Evolutionary conservation across 2,113 vertebrate genomes (phyloP), one percentile per base, ranked within the genome.

Genomic region (Laticauda colubrina): DNA sequence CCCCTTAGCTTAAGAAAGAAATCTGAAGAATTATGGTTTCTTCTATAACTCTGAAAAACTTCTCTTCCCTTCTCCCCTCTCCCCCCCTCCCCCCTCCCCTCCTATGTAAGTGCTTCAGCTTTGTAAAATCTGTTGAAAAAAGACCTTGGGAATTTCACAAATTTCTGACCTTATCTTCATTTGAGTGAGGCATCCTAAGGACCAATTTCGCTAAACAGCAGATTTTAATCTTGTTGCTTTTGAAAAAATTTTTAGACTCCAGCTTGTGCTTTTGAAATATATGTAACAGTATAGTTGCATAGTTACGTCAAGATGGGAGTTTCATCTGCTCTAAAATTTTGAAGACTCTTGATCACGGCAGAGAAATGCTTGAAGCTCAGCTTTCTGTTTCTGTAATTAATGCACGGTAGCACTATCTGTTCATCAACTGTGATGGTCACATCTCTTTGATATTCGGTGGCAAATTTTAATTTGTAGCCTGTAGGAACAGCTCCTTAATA

Each of bases 331-430:
- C 86, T 20, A 61, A 11, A 29, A 86, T 61, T 59, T 43, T 53
- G n/a, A n/a, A 86, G 75, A 6, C 23, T 11, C 5, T 48, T 85
- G 85, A 9, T 54, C 57, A 90, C 3, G 34, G 15, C 18, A 24
- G 55, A 90, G 64, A 89, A 51, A 45, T 26, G 43, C 21, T 20
- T 34, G 21, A 89, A 45, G 26, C 20, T 92, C 15, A 86, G 43
- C n/a, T 86, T 54, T 88, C 89, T 69, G 4, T 54, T 96, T 20
- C 45, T 57, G 26, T 12, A 93, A 39, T 5, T 89, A 96, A 93
- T 39, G 20, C 12, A 92, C 48, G 45, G 3, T 12, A 64, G 3
- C 34, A 53, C 12, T 64, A n/a, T 24, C 34, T 85, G 54, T 91
- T 92, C 9, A 91, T 3, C 29, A 93, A 51, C 53, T 51, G 10